Conservation (phyloP, 92 coral and sea anemone species). For the Umimayanthus chanpuru region DNA sequence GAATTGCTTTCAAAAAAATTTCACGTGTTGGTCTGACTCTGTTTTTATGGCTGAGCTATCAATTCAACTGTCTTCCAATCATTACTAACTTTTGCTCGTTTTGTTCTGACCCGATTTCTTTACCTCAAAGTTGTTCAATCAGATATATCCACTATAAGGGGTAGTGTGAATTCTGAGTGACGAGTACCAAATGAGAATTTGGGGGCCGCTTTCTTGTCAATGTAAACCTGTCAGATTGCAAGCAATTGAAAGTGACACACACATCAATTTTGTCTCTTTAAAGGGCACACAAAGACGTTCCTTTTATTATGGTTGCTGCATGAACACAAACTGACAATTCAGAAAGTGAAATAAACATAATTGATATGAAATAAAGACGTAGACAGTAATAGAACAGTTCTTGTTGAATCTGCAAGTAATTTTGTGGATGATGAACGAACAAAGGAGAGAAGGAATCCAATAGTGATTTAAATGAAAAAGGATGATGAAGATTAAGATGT, state of each 20-base stretch:
- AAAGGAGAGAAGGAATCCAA: too few relatives aligned
- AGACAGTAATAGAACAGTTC: too few relatives aligned
- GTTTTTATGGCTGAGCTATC: neutral
- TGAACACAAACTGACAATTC: neutral
- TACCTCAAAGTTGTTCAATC: slow-evolving; percentile 30
- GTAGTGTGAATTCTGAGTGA: slow-evolving; percentile 73
- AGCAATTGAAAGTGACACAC: neutral
- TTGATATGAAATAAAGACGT: neutral
- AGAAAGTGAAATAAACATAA: neutral
- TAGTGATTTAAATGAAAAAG: too few relatives aligned
- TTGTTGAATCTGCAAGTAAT: too few relatives aligned
- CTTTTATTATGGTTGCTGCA: neutral
- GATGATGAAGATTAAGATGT: too few relatives aligned
- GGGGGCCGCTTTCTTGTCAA: slow-evolving; percentile 56
- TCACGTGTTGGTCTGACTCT: neutral
- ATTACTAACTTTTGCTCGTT: neutral
- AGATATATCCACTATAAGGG: slow-evolving; percentile 62
- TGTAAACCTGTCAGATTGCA: slow-evolving; percentile 48
- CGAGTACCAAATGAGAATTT: slow-evolving; percentile 72
- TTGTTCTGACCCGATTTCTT: neutral
- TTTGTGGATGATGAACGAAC: too few relatives aligned
- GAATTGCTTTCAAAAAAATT: neutral
- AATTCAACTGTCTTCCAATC: neutral
- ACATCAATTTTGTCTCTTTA: neutral
- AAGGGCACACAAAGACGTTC: neutral